These are phyloP conservation scores for Epirrhoe alternata DNA, from an alignment of 2,888 invertebrate species.

Conservation along the genomic window DNA sequence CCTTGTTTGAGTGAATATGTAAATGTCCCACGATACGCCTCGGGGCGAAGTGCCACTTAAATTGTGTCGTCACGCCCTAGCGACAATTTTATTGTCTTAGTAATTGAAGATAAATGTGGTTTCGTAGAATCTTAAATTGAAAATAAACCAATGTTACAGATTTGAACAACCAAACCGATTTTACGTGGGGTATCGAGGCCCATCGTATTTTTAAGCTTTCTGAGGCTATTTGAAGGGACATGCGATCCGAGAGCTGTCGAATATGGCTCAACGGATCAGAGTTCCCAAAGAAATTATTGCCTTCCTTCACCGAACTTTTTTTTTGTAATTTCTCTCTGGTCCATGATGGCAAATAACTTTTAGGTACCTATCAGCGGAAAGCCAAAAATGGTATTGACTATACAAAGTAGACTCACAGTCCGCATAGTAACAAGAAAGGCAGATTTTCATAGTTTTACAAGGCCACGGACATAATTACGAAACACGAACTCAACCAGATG, in stretches of 20 bases:
- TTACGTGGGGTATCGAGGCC: neutral
- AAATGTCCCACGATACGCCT: constrained; percentile 43
- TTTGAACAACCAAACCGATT: neutral
- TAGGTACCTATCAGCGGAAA: too few species aligned
- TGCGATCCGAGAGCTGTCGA: too few species aligned
- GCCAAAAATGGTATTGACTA: too few species aligned
- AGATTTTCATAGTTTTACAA: constrained; percentile 1
- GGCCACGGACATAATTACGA: constrained; percentile 7
- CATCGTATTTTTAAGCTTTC: neutral
- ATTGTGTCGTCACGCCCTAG: constrained; percentile 32
- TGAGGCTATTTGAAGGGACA: too few species aligned
- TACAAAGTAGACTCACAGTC: neutral
- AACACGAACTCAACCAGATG: constrained; percentile 2
- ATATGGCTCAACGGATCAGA: too few species aligned
- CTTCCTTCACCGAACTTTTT: too few species aligned
- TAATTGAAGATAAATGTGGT: neutral
- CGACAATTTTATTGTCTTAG: constrained; percentile 27
- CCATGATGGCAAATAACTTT: too few species aligned
- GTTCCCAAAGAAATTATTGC: too few species aligned
- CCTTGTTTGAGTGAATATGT: constrained; percentile 44
- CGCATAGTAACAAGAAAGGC: neutral
- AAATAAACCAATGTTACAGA: neutral
- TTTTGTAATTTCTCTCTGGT: too few species aligned
- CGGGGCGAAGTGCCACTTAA: constrained; percentile 43
- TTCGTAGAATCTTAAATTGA: neutral